These are phyloP conservation scores for Nymphalis urticae DNA, from an alignment of 2,888 invertebrate species.

Conservation along the genomic window DNA sequence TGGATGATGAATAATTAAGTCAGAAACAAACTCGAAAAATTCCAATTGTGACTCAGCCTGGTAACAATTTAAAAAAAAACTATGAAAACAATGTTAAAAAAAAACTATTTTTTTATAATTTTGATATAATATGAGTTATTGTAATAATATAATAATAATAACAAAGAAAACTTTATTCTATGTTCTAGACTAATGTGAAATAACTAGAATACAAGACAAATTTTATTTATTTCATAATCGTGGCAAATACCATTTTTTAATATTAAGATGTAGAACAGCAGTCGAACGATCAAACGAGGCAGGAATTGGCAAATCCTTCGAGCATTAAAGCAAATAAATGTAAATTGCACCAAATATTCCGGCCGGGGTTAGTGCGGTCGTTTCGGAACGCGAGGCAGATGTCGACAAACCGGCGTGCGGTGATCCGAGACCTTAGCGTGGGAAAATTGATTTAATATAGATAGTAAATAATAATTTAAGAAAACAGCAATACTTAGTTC, in stretches of 20 bases:
- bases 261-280: background rate
- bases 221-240: background rate
- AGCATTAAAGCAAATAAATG: slow-evolving; percentile 5
- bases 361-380: background rate
- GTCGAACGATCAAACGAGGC: too few relatives aligned
- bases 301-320: background rate
- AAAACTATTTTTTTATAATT: too few relatives aligned
- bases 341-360: slow-evolving; percentile 5
- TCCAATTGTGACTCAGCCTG: too few relatives aligned
- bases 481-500: background rate
- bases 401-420: background rate
- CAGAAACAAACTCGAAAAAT: too few relatives aligned
- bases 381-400: slow-evolving; percentile 1
- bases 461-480: background rate
- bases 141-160: too few relatives aligned
- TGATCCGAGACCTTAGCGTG: background rate
- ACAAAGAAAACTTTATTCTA: too few relatives aligned
- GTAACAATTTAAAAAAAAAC: too few relatives aligned
- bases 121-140: too few relatives aligned
- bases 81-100: too few relatives aligned
- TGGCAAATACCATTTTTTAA: background rate
- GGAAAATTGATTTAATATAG: background rate
- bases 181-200: too few relatives aligned
- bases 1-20: too few relatives aligned
- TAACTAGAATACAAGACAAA: too few relatives aligned